Conservation (phyloP, 2,113 vertebrate species). For the Bubo blakistoni region DNA sequence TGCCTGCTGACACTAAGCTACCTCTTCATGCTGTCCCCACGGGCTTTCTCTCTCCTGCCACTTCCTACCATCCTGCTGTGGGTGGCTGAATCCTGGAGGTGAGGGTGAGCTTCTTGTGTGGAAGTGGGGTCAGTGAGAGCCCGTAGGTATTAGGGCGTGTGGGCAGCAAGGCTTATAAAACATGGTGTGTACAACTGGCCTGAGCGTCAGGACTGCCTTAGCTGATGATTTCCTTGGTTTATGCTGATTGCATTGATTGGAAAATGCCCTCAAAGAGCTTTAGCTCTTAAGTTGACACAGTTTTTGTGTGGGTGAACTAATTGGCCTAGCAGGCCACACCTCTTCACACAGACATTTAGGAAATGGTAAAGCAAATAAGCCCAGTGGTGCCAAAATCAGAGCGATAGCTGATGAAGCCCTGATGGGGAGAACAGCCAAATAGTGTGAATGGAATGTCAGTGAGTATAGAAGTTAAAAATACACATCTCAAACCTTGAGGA, state of each 20-base stretch:
- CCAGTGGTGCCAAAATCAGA: not conserved
- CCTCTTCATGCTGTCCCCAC: not conserved
- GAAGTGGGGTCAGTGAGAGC: not conserved
- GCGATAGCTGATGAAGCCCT: not conserved
- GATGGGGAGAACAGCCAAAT: not conserved
- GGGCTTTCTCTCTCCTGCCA: not conserved
- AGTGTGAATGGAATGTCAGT: conserved; percentile 39
- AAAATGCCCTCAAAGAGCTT: not conserved
- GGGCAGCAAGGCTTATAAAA: not conserved
- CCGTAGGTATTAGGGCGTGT: accelerated
- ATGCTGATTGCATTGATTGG: not conserved
- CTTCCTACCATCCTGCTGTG: not conserved
- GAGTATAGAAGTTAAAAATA: conserved; percentile 58
- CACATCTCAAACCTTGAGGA: conserved; percentile 40
- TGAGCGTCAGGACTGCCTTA: not conserved
- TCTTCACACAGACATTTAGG: not conserved
- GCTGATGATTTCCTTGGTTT: not conserved
- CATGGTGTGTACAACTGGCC: not conserved
- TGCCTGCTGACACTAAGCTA: not conserved
- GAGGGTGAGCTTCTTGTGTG: not conserved
- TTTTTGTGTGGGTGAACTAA: not conserved
- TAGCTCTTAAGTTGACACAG: not conserved
- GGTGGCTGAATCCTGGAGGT: not conserved
- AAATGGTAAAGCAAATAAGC: conserved; percentile 29
- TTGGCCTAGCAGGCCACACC: not conserved